Conservation (phyloP, 2,888 invertebrate genomes). For the Temnothorax unifasciatus region DNA sequence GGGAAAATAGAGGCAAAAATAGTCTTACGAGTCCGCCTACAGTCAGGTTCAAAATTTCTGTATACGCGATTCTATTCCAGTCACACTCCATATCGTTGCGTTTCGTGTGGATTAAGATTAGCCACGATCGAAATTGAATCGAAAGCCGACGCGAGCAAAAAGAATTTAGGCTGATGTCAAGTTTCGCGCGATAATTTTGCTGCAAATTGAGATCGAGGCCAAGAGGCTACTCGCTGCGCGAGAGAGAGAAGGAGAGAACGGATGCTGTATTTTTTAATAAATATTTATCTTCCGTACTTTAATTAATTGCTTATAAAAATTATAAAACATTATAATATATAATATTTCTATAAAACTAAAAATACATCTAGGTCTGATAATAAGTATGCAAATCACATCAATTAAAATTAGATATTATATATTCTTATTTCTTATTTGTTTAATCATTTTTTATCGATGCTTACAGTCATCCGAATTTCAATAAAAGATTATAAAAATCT, state of each 20-base stretch:
- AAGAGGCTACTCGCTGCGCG: constrained; percentile 15
- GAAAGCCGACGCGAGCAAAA: background rate
- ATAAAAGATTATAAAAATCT: background rate
- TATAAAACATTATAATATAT: background rate
- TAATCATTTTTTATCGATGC: background rate
- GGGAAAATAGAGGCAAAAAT: constrained; percentile 10
- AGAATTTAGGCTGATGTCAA: constrained; percentile 59
- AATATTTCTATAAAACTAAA: background rate
- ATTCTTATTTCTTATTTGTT: background rate
- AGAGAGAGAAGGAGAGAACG: background rate
- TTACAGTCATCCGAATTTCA: background rate
- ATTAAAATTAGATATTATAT: background rate
- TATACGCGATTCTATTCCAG: constrained; percentile 3
- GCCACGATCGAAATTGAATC: constrained; percentile 27
- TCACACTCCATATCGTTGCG: background rate
- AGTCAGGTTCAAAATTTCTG: constrained; percentile 2
- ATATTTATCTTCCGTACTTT: background rate
- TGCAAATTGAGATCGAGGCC: constrained; percentile 71
- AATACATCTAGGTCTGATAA: background rate
- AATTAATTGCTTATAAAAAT: background rate
- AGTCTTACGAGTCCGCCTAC: background rate
- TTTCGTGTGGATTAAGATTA: constrained; percentile 9
- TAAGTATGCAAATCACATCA: background rate
- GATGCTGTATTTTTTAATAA: background rate
- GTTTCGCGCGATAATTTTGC: constrained; percentile 63